These are phyloP conservation scores for Stratiomys singularior DNA, from an alignment of 2,888 invertebrate genomes.

Conservation along the genomic window DNA sequence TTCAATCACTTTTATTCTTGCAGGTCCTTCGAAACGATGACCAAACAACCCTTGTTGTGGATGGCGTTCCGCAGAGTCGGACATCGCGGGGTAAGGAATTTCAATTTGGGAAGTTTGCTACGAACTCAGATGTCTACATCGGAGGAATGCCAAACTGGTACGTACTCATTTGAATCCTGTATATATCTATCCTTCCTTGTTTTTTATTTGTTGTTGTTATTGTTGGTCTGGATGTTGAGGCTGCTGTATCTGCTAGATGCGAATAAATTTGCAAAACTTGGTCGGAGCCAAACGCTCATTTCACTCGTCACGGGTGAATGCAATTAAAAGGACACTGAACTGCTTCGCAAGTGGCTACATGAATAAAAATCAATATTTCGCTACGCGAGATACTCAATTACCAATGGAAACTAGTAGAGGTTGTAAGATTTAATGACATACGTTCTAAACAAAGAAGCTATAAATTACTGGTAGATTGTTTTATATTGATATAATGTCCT, in stretches of 20 bases:
- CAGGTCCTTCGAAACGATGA: slow-evolving; percentile 80
- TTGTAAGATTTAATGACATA: slow-evolving; percentile 4
- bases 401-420: not conserved
- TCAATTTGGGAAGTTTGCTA: slow-evolving; percentile 84
- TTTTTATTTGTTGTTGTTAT: no score
- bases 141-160: slow-evolving; percentile 94
- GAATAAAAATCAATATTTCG: slow-evolving; percentile 34
- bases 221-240: not conserved
- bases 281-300: not conserved
- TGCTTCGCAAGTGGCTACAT: slow-evolving; percentile 1
- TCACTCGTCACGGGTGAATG: not conserved
- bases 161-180: slow-evolving; percentile 59
- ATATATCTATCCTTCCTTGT: no score
- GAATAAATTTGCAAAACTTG: slow-evolving; percentile 3
- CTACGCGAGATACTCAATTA: slow-evolving; percentile 12
- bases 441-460: not conserved
- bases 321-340: slow-evolving; percentile 37
- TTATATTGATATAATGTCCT: not conserved
- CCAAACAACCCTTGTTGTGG: slow-evolving; percentile 86
- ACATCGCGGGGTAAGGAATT: slow-evolving; percentile 89
- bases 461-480: not conserved
- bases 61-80: slow-evolving; percentile 81
- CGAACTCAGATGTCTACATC: slow-evolving; percentile 93
- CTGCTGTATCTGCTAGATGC: not conserved
- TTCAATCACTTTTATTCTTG: not conserved